These are phyloP conservation scores for Coelopa pilipes DNA, from an alignment of 2,888 invertebrate genomes.

Conservation along the genomic window DNA sequence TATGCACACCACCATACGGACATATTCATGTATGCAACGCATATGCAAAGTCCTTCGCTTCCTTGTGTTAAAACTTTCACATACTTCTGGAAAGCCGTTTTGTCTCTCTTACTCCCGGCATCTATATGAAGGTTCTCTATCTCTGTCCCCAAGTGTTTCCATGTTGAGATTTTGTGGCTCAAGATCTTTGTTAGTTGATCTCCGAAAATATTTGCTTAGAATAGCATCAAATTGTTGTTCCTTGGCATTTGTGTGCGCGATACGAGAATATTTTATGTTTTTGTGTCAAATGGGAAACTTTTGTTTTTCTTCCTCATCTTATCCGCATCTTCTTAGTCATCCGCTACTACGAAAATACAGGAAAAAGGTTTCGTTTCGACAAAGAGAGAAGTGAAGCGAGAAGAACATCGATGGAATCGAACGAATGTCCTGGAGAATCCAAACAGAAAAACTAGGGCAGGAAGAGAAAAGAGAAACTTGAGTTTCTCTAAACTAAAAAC, in stretches of 20 bases:
- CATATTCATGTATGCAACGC: no score
- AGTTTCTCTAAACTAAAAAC: no score
- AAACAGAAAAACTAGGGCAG: no score
- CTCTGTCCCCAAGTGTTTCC: constrained; percentile 20
- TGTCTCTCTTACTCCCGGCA: neutral
- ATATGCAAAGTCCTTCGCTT: no score
- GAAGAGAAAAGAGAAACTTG: no score
- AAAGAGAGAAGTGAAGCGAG: neutral
- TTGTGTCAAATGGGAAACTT: neutral
- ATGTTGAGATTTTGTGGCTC: constrained; percentile 26
- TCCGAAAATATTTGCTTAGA: constrained; percentile 29
- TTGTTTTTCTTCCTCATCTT: neutral
- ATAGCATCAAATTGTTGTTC: constrained; percentile 20
- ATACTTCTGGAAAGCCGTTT: no score
- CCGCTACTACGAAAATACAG: no score
- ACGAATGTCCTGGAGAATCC: no score
- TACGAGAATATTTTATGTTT: constrained; percentile 1
- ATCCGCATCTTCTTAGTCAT: neutral
- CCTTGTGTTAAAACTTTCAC: no score
- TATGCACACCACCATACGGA: no score
- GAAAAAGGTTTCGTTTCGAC: no score
- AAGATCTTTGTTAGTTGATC: constrained; percentile 35
- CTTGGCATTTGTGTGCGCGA: neutral
- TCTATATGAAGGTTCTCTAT: neutral
- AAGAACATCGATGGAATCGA: neutral